Conservation (phyloP, 2,888 invertebrate genomes). For the Synanthedon formicaeformis region DNA sequence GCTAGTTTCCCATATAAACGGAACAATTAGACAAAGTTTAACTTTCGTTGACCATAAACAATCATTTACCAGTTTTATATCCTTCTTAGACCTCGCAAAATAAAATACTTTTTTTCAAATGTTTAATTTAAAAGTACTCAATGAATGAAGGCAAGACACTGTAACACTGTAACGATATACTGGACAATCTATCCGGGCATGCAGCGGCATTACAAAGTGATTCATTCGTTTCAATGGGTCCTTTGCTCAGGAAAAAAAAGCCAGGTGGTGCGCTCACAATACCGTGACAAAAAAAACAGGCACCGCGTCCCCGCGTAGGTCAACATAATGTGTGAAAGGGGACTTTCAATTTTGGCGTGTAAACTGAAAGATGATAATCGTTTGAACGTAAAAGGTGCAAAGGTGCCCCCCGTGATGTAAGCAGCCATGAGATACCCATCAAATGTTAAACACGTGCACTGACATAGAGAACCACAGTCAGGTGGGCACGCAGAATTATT, state of each 20-base stretch:
- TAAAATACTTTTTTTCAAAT: too few relatives aligned
- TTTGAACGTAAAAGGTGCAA: slow-evolving; percentile 22
- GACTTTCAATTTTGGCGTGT: slow-evolving; percentile 27
- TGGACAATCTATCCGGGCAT: slow-evolving; percentile 20
- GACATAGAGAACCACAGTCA: slow-evolving; percentile 47
- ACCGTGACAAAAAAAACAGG: slow-evolving; percentile 46
- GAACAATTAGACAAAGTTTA: too few relatives aligned
- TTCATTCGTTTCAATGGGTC: slow-evolving; percentile 51
- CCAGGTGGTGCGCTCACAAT: slow-evolving; percentile 61
- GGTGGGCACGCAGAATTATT: slow-evolving; percentile 31
- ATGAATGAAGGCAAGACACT: neutral
- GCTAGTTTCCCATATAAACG: too few relatives aligned
- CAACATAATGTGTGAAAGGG: slow-evolving; percentile 9
- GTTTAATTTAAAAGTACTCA: neutral
- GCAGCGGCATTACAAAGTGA: slow-evolving; percentile 36
- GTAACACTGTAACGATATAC: slow-evolving; percentile 11
- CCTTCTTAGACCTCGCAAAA: too few relatives aligned
- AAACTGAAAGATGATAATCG: slow-evolving; percentile 31
- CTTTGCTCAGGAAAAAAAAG: slow-evolving; percentile 52
- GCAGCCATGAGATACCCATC: slow-evolving; percentile 46
- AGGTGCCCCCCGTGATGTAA: slow-evolving; percentile 38
- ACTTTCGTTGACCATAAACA: too few relatives aligned
- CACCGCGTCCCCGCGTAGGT: slow-evolving; percentile 32
- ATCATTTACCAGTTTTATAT: too few relatives aligned
- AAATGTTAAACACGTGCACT: slow-evolving; percentile 56